Evolutionary conservation across 1,140 invertebrate species (phyloP).

Genomic region (Heliconius congener): DNA sequence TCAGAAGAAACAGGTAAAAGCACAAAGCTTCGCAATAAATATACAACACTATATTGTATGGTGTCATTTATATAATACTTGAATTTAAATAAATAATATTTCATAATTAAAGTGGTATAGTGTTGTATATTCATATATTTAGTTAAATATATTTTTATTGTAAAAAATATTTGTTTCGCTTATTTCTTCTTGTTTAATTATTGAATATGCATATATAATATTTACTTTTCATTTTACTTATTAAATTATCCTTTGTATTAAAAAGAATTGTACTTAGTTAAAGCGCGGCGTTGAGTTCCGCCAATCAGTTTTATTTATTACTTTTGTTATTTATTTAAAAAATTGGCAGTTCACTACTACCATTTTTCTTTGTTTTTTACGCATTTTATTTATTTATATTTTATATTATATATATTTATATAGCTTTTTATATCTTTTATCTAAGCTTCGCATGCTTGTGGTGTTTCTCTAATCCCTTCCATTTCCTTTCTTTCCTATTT

Average conservation of each 20-base stretch:
- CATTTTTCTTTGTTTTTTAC: no score
- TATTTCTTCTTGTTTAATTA: neutral
- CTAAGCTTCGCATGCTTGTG: constrained; percentile 35
- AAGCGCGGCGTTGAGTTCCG: no score
- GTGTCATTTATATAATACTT: neutral
- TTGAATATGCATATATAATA: neutral
- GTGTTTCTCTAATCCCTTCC: constrained; percentile 18
- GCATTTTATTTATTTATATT: neutral
- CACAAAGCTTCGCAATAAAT: constrained; percentile 52
- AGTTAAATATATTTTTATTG: neutral
- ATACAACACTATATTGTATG: neutral
- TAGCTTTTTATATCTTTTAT: constrained; percentile 20
- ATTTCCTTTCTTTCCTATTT: constrained; percentile 27
- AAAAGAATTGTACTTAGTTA: no score
- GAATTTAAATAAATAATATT: neutral
- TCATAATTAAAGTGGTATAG: neutral
- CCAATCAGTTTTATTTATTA: no score
- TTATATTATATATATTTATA: neutral
- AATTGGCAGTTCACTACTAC: no score
- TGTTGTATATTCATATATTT: neutral
- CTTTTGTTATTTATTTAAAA: no score
- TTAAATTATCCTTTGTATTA: no score
- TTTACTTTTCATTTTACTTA: neutral
- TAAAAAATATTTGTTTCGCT: neutral
- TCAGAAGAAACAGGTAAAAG: constrained; percentile 74